Evolutionary conservation across 2,797 vertebrate species (phyloP).

Genomic region (Sternarchorhynchus goeldii): DNA sequence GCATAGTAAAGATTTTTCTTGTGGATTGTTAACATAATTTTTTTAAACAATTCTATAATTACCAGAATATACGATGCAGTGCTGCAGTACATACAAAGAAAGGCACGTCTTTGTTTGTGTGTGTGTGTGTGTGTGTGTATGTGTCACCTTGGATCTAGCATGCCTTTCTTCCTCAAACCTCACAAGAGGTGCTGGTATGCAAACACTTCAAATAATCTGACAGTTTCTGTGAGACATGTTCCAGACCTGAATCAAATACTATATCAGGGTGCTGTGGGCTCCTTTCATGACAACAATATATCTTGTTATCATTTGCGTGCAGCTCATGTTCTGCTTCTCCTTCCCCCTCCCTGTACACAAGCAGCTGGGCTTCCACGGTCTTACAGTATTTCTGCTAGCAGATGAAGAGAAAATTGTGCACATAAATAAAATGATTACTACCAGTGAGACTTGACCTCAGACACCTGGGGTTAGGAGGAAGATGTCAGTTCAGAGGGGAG

Average conservation of each 20-base stretch:
- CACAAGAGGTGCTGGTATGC: conserved; percentile 72
- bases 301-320: conserved; percentile 53
- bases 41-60: conserved; percentile 1
- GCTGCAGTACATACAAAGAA: not conserved
- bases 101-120: not conserved
- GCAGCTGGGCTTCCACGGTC: not conserved
- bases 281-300: conserved; percentile 24
- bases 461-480: not conserved
- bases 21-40: not conserved
- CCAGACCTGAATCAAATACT: conserved; percentile 66
- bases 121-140: not conserved
- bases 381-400: conserved; percentile 52
- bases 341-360: conserved; percentile 38
- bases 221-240: conserved; percentile 63
- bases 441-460: not conserved
- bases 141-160: conserved; percentile 57
- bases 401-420: conserved; percentile 39
- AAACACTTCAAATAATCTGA: conserved; percentile 71
- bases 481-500: too few relatives aligned
- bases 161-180: conserved; percentile 46
- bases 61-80: not conserved
- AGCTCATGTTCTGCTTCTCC: conserved; percentile 43
- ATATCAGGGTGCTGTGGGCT: conserved; percentile 41
- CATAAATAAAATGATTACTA: not conserved
- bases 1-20: conserved; percentile 1